Evolutionary conservation across 2,797 vertebrate genomes (phyloP), one percentile per base, ranked within the genome.

Genomic region (Galaxias olidus): DNA sequence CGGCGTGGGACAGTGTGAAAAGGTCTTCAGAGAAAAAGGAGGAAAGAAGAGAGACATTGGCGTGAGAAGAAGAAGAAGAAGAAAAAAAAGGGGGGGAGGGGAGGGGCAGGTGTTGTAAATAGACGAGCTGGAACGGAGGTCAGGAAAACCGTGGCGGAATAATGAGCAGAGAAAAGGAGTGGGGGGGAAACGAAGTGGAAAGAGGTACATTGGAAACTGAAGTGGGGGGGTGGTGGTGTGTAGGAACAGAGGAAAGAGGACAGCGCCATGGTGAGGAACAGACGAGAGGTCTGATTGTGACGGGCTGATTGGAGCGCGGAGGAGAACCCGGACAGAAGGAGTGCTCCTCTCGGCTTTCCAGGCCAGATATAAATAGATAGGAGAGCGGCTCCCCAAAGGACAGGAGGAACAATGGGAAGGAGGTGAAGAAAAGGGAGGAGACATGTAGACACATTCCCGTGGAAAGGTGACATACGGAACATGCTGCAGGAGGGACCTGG

Each of bases 311-410:
- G 41, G 41, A 68, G 47, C 12, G 0, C 44, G 42, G 20, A 60
- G 30, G 43, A 53, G 45, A 55, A 51, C 43, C 56, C 50, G 63
- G 63, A 15, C 41, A 53, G 46, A 64, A 68, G 50, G 66, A 68
- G 67, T 65, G 61, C 71, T 71, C 30, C 56, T 57, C 65, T 62
- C 12, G 40, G 55, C 71, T 89, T 90, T 89, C 75, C 81, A 88
- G 90, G 88, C 79, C 88, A 79, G 83, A 84, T 86, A 87, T 86
- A 90, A 90, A 90, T 90, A 91, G 89, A 87, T 88, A 87, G 72
- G 79, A 86, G 88, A 88, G 79, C 88, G 89, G 86, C 78, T 92
- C 90, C 89, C 89, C 15, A 61, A 57, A 57, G 46, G 61, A 82
- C 75, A 55, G 45, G 41, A 42, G 9, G 49, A 68, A 71, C n/a